Evolutionary conservation across 2,888 invertebrate species (phyloP).

Genomic region (Hemicrepidius hirtus): DNA sequence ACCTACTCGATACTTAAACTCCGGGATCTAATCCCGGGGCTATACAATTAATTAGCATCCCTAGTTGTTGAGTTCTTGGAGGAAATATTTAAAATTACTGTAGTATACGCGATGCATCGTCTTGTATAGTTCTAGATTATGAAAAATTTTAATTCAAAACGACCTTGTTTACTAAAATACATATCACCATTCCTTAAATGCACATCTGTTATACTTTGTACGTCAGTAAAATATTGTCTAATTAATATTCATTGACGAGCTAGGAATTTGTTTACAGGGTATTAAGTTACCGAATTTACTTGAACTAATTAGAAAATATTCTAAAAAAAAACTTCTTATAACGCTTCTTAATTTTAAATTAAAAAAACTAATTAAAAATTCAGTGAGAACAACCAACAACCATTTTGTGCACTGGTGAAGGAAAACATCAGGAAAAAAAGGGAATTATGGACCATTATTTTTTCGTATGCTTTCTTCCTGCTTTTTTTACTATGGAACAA

Average conservation of each 20-base stretch:
- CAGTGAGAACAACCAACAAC: background rate
- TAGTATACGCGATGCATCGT: too few species aligned
- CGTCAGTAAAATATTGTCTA: slow-evolving; percentile 4
- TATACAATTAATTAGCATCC: too few species aligned
- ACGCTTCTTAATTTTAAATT: too few species aligned
- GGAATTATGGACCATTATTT: background rate
- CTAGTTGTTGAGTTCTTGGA: too few species aligned
- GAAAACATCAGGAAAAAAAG: slow-evolving; percentile 4
- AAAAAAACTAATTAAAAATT: too few species aligned
- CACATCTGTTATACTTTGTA: slow-evolving; percentile 5
- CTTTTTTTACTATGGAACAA: background rate
- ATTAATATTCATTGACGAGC: slow-evolving; percentile 8
- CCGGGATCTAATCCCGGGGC: too few species aligned
- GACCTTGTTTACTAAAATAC: slow-evolving; percentile 8
- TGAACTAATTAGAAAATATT: background rate
- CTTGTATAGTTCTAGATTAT: background rate
- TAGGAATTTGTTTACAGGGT: slow-evolving; percentile 4
- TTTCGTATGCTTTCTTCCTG: background rate
- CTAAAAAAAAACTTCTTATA: background rate
- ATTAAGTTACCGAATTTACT: background rate
- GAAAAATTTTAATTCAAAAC: background rate
- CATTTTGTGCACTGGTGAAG: slow-evolving; percentile 10
- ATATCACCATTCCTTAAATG: slow-evolving; percentile 6
- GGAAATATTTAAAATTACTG: too few species aligned
- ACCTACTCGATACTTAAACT: too few species aligned